phyloP scores from a whole-genome alignment of 2,113 vertebrate species.

The Macaca mulatta region DNA sequence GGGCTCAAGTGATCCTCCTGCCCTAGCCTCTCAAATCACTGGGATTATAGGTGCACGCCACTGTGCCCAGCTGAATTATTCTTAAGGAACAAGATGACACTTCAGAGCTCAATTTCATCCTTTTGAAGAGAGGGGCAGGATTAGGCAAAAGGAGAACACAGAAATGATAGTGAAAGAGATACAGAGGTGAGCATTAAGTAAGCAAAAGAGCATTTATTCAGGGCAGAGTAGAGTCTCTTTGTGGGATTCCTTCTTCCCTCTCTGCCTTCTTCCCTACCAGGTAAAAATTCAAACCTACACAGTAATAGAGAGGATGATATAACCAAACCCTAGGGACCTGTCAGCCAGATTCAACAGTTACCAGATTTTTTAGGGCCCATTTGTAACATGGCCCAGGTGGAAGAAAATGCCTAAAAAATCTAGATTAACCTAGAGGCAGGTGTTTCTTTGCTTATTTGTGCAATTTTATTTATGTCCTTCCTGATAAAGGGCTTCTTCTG shows the following conservation, averaged over 20 bases:
- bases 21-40: too few species aligned
- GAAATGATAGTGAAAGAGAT: not conserved
- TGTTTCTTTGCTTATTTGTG: not conserved
- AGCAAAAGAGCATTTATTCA: not conserved
- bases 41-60: too few species aligned
- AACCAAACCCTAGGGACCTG: not conserved
- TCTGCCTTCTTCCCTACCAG: not conserved
- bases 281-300: not conserved
- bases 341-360: not conserved
- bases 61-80: too few species aligned
- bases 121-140: not conserved
- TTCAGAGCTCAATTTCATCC: not conserved
- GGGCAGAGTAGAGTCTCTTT: not conserved
- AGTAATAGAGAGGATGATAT: not conserved
- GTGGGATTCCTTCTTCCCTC: too few species aligned
- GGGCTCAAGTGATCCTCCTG: too few species aligned
- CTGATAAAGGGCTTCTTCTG: not conserved
- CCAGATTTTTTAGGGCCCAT: not conserved
- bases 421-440: not conserved
- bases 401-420: not conserved
- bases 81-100: not conserved
- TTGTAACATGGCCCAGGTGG: not conserved
- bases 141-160: not conserved
- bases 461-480: not conserved
- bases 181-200: not conserved